These are phyloP conservation scores for Shargacucullia verbasci DNA, from an alignment of 2,888 invertebrate species.

Conservation along the genomic window DNA sequence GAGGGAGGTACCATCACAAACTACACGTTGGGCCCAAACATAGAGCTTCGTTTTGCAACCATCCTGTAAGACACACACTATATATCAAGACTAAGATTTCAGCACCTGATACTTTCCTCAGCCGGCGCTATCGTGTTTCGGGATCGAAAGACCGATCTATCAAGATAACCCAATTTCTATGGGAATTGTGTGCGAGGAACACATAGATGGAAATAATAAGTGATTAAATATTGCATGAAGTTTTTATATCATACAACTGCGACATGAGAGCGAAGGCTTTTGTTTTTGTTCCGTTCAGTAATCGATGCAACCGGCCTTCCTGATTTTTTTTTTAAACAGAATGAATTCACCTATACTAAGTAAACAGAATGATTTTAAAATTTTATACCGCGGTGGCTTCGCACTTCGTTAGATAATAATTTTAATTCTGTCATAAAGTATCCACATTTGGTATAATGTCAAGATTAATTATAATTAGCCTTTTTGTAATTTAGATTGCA, in stretches of 20 bases:
- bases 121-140: conserved; percentile 63
- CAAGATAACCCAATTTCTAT: conserved; percentile 86
- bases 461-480: conserved; percentile 30
- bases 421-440: conserved; percentile 10
- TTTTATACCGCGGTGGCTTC: neutral
- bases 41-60: conserved; percentile 27
- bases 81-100: conserved; percentile 49
- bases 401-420: conserved; percentile 1
- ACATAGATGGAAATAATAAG: conserved; percentile 54
- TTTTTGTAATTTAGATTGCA: conserved; percentile 21
- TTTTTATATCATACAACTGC: conserved; percentile 25
- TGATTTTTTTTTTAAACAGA: conserved; percentile 23
- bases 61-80: conserved; percentile 18
- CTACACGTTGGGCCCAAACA: neutral
- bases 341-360: neutral
- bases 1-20: conserved; percentile 4
- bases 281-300: conserved; percentile 11
- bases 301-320: conserved; percentile 18
- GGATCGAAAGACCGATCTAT: conserved; percentile 75
- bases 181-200: conserved; percentile 74
- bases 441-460: conserved; percentile 34
- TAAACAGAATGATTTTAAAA: neutral
- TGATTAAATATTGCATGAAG: conserved; percentile 62
- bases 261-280: neutral
- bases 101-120: conserved; percentile 59